These are phyloP conservation scores for Diglossa cyanea DNA, from an alignment of 2,797 vertebrate species.

Conservation along the genomic window DNA sequence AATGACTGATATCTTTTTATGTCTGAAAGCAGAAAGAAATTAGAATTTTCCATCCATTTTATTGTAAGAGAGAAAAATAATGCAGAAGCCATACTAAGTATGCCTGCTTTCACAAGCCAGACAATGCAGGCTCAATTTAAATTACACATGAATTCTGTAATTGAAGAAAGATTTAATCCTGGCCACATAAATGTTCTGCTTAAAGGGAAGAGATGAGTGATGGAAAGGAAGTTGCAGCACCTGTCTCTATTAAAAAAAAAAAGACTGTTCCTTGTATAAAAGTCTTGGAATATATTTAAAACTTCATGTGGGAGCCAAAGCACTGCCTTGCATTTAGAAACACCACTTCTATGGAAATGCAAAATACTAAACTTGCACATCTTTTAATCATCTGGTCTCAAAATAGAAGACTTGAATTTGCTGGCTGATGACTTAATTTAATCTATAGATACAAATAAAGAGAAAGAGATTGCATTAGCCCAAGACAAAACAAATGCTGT, in stretches of 20 bases:
- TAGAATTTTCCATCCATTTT: slow-evolving; percentile 39
- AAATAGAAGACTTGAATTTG: not conserved
- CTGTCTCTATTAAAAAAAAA: not conserved
- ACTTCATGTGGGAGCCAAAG: not conserved
- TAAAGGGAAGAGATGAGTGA: not conserved
- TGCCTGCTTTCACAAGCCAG: not conserved
- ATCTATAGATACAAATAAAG: not conserved
- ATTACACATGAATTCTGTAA: not conserved
- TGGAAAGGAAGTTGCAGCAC: not conserved
- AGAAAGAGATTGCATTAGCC: not conserved
- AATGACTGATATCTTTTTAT: slow-evolving; percentile 15
- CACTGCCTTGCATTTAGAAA: not conserved
- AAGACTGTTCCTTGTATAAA: not conserved
- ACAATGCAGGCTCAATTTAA: not conserved
- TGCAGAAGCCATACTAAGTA: slow-evolving; percentile 17
- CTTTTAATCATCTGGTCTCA: not conserved
- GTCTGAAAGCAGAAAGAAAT: slow-evolving; percentile 51
- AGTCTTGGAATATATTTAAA: not conserved
- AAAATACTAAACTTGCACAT: not conserved
- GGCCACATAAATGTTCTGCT: not conserved
- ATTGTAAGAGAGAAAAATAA: slow-evolving; percentile 12
- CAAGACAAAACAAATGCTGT: not conserved
- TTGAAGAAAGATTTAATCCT: not conserved
- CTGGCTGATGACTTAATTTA: not conserved
- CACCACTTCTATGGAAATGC: not conserved